Evolutionary conservation across 2,797 vertebrate genomes (phyloP).

Genomic region (Notolabrus celidotus): DNA sequence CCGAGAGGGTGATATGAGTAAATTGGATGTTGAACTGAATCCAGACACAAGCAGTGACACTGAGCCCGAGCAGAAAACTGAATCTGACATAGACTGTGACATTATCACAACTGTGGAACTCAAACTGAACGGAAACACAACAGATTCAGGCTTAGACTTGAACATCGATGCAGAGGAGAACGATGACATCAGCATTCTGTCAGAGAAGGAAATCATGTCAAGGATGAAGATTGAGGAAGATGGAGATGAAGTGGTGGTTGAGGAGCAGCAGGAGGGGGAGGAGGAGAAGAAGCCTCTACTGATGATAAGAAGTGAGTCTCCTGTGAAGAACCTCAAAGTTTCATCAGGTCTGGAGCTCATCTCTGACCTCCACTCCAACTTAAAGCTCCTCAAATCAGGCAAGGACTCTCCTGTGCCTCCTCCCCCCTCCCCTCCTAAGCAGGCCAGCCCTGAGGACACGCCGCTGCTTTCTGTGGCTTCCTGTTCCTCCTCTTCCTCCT

Average conservation of each 20-base stretch:
- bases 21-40: slow-evolving; percentile 56
- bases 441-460: slow-evolving; percentile 88
- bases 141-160: slow-evolving; percentile 75
- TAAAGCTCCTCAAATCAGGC: slow-evolving; percentile 67
- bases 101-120: slow-evolving; percentile 47
- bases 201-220: slow-evolving; percentile 78
- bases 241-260: slow-evolving; percentile 52
- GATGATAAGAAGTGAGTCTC: slow-evolving; percentile 57
- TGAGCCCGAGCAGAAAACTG: slow-evolving; percentile 78
- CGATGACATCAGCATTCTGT: slow-evolving; percentile 86
- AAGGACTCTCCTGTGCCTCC: slow-evolving; percentile 71
- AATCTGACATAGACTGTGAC: slow-evolving; percentile 66
- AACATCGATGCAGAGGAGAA: slow-evolving; percentile 81
- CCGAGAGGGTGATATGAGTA: slow-evolving; percentile 80
- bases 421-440: slow-evolving; percentile 77
- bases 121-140: slow-evolving; percentile 59
- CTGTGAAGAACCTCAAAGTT: slow-evolving; percentile 48
- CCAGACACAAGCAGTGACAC: slow-evolving; percentile 26
- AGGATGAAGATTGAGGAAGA: slow-evolving; percentile 77
- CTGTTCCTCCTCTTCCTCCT: slow-evolving; percentile 86
- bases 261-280: slow-evolving; percentile 51
- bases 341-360: slow-evolving; percentile 63
- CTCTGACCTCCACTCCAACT: slow-evolving; percentile 70
- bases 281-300: slow-evolving; percentile 78
- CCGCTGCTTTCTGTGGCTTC: slow-evolving; percentile 85